Conservation (phyloP, 2,797 vertebrate genomes). For the Australoheros facetus region DNA sequence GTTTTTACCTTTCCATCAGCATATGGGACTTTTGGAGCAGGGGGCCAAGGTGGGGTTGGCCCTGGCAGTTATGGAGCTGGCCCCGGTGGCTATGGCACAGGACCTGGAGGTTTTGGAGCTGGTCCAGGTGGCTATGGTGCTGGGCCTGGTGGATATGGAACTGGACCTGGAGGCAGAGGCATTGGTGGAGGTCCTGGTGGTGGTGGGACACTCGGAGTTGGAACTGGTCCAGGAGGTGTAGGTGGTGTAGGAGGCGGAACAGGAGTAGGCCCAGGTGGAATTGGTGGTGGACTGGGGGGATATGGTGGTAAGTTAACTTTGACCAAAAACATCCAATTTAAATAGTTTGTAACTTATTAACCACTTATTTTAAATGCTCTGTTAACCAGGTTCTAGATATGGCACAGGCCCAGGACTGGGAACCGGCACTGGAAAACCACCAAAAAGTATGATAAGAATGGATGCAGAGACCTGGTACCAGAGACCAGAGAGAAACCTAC, state of each 20-base stretch:
- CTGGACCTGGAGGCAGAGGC: conserved; percentile 38
- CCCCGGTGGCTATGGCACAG: conserved; percentile 55
- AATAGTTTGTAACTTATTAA: neutral
- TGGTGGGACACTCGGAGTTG: neutral
- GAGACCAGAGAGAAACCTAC: neutral
- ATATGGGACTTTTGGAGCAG: conserved; percentile 65
- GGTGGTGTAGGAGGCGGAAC: conserved; percentile 54
- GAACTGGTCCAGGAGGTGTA: conserved; percentile 41
- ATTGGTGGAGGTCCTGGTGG: conserved; percentile 20
- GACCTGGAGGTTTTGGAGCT: conserved; percentile 55
- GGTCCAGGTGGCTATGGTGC: conserved; percentile 52
- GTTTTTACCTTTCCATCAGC: conserved; percentile 45
- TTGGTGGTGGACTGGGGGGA: conserved; percentile 46
- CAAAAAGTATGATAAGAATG: conserved; percentile 70
- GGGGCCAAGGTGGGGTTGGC: conserved; percentile 47
- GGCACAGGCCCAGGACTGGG: conserved; percentile 53
- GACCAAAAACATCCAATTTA: neutral
- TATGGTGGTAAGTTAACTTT: conserved; percentile 59
- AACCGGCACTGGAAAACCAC: conserved; percentile 65
- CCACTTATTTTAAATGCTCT: neutral
- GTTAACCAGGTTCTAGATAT: conserved; percentile 69
- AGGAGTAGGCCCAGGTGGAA: conserved; percentile 45
- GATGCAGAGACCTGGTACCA: neutral
- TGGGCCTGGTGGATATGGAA: conserved; percentile 56
- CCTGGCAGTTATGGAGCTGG: conserved; percentile 60